A percentile compares a stretch with the other conserved stretches of the same genome.
Evolutionary conservation across 2,888 invertebrate species (phyloP).

Genomic region (Cataglyphis cursor): DNA sequence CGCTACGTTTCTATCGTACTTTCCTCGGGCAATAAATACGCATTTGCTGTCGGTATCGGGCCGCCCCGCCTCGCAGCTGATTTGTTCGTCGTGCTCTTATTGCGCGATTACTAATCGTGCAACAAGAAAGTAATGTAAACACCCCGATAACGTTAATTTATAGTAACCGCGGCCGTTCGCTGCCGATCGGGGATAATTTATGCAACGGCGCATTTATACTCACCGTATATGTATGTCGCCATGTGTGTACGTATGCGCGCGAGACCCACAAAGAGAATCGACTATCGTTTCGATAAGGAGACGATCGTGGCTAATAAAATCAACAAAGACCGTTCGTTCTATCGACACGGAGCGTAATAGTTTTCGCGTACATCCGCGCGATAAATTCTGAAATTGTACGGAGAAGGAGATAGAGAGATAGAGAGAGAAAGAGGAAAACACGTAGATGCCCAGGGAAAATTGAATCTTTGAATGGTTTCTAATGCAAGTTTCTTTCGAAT

Average conservation of each 20-base stretch:
- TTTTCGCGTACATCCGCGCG: slow-evolving; percentile 55
- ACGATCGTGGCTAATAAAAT: slow-evolving; percentile 58
- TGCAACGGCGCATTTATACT: slow-evolving; percentile 74
- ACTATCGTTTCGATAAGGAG: slow-evolving; percentile 62
- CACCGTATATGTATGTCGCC: slow-evolving; percentile 31
- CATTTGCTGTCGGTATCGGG: slow-evolving; percentile 74
- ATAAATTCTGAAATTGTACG: slow-evolving; percentile 47
- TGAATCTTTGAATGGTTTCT: background rate
- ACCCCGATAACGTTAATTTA: slow-evolving; percentile 83
- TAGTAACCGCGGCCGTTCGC: slow-evolving; percentile 75
- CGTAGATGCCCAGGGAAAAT: background rate
- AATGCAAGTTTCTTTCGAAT: slow-evolving; percentile 1
- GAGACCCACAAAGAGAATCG: slow-evolving; percentile 50
- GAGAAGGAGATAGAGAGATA: background rate
- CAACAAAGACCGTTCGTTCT: slow-evolving; percentile 53
- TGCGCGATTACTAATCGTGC: slow-evolving; percentile 83
- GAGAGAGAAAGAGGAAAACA: background rate
- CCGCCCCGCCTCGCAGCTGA: slow-evolving; percentile 62
- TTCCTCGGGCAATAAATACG: slow-evolving; percentile 74
- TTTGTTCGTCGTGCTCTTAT: slow-evolving; percentile 74
- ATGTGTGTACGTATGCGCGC: slow-evolving; percentile 27
- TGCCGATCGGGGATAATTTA: slow-evolving; percentile 76
- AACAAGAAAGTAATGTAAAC: slow-evolving; percentile 85
- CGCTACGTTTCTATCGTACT: slow-evolving; percentile 47
- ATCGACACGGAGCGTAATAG: slow-evolving; percentile 46